Evolutionary conservation across 2,113 vertebrate genomes (phyloP).

Genomic region (Tiliqua scincoides): DNA sequence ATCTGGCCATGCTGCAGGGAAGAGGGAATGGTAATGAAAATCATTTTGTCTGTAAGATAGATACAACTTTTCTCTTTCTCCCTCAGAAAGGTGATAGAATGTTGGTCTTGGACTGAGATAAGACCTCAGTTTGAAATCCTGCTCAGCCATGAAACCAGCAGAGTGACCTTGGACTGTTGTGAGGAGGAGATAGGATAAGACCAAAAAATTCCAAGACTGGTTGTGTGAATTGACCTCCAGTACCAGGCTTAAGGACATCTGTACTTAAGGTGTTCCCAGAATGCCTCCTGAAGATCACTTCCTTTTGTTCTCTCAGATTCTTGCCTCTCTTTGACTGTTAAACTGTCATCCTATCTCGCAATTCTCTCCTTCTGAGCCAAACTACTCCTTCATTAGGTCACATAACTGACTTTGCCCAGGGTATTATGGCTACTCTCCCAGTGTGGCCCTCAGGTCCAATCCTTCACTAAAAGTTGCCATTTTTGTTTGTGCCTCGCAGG

Average conservation of each 20-base stretch:
- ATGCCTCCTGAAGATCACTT: not conserved
- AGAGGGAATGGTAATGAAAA: too few relatives aligned
- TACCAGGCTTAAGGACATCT: not conserved
- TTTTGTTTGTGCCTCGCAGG: constrained; percentile 67
- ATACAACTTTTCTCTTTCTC: not conserved
- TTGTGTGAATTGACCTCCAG: not conserved
- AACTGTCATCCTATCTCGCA: not conserved
- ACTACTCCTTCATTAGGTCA: not conserved
- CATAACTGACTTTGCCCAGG: too few relatives aligned
- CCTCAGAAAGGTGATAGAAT: not conserved
- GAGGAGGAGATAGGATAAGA: not conserved
- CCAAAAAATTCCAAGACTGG: not conserved
- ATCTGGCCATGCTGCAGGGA: too few relatives aligned
- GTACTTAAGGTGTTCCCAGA: too few relatives aligned
- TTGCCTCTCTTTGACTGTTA: not conserved
- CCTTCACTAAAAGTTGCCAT: not conserved
- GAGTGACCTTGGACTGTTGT: not conserved
- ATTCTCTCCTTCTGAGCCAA: not conserved
- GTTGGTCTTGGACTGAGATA: not conserved
- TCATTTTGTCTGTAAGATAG: too few relatives aligned
- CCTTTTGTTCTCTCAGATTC: not conserved
- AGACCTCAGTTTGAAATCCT: too few relatives aligned
- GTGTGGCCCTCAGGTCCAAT: not conserved
- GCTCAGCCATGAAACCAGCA: too few relatives aligned
- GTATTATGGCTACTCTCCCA: not conserved